Evolutionary conservation across 2,113 vertebrate species (phyloP), one percentile per base, ranked within the genome.

Genomic region (Vulpes vulpes): DNA sequence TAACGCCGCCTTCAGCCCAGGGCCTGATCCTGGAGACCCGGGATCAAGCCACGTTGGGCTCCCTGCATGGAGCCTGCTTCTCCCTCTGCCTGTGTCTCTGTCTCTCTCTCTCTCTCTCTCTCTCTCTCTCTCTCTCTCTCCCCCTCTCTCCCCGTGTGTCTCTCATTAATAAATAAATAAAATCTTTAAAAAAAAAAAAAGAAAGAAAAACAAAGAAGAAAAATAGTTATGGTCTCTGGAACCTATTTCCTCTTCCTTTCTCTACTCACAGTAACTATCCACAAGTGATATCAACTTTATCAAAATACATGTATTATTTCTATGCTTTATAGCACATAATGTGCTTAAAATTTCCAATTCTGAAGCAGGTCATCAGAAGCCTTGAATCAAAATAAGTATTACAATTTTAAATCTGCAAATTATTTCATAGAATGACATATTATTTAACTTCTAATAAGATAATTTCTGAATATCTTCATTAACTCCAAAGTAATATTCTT

Each of bases 381-480:
- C 59, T n/a, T 82, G 38, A 74, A 65, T 62, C 57, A 84, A 94
- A 93, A 62, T 11, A 80, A 95, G 22, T 2, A 19, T 27, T 82
- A 0, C 3, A n/a, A 93, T 95, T 97, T 79, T 84, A 88, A 92
- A 87, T 73, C 73, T 53, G 51, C n/a, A 65, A 83, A 80, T 60
- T 89, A 89, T 57, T 78, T 76, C 43, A 98, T 0, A 86, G 38
- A 79, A 80, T 84, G 57, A 86, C 43, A 88, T 8, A 67, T 89
- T 87, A 91, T 76, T 64, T 92, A 94, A 67, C 22, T 82, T 89
- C 93, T 91, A 95, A 85, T 62, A 78, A 94, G 43, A 82, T 85
- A 30, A 73, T 57, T 74, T 97, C 49, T 80, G 53, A 74, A 10
- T 60, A 91, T 19, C 22, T 32, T 89, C n/a, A 8, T 85, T 96